Evolutionary conservation across 1,140 invertebrate genomes (phyloP), one percentile per base, ranked within the genome.

Genomic region (Drosophila azteca): DNA sequence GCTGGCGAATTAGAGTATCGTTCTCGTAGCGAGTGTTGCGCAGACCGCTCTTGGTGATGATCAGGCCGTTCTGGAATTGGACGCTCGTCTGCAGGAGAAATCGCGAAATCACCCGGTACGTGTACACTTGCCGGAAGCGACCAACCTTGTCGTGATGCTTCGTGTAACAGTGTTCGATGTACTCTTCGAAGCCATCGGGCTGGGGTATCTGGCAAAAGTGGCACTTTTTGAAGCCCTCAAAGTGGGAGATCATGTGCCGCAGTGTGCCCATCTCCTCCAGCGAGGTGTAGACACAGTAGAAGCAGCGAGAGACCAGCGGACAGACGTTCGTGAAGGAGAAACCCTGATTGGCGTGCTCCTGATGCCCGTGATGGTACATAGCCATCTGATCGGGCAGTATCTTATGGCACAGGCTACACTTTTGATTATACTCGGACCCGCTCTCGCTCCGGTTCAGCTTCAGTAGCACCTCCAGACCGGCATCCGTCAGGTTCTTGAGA

Each of bases 31-130:
- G 63, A 2, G 82, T 87, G 6, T 51, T 11, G 0, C 60, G 69
- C 41, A 87, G 35, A 15, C 83, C 82, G 52, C 55, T 82, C 50
- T 88, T 88, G 41, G 59, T 82, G 7, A 88, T 79, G 31, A 87
- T 66, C 1, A 87, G 49, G 0, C 82, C 82, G 22, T 88, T 87
- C 8, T 71, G 69, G 17, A 87, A 88, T 22, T 87, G 82, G 24
- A 76, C 79, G n/a, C 68, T 49, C 6, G 79, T 15, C 22, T 88
- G 75, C n/a, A 63, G 20, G 3, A 87, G 71, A 41, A 57, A 87
- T 5, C 58, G 63, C 6, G 88, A 29, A 5, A 39, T 39, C 35
- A 4, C 78, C 49, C 0, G 1, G 24, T 51, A 88, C 6, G 66
- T 26, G 58, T 87, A 71, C 3, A 60, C 7, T 1, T 29, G 11